Evolutionary conservation across 30 jellyfish, hydroid and myxozoan species (phyloP), one percentile per base, ranked within the genome.

Genomic region (Aurelia sp.): DNA sequence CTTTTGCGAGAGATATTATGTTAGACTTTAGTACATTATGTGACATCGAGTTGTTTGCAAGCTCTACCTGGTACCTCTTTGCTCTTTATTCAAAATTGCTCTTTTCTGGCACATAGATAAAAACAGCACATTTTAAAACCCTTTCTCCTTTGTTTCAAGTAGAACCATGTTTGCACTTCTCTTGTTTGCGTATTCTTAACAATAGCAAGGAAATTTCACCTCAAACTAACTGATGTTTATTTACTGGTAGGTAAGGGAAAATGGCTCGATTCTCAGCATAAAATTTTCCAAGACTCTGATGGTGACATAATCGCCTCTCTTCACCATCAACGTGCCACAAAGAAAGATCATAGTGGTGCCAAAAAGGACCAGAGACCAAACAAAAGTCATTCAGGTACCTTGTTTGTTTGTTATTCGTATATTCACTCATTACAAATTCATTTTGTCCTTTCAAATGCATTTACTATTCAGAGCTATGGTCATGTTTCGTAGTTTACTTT

Each of bases 181-280:
- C 55, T 44, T 44, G 13, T 44, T 5, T 44, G 55, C 55, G 7
- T 44, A 44, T 44, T 44, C 55, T 8, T 44, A 44, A 9, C 17
- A 44, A 44, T 0, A 44, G 0, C 55, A 44, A 44, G 8, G 1
- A 44, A 16, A 44, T 2, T 5, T 2, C 15, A 0, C 33, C 13
- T 64, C 18, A 18, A 17, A 64, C 4, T 21, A 21, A 64, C 35
- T 13, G 35, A 21, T 5, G 11, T 20, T 38, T 64, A 7, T 77
- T 9, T 2, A 9, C 18, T 7, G 19, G 17, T 11, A 82, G 92
- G 92, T 3, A 82, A 82, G 13, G 70, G 72, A 5, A 70, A 71
- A 27, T 82, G 92, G 92, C 86, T 63, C 33, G 92, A 82, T 35
- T 35, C 57, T 44, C 66, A 61, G 48, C 85, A 82, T 63, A 82